Conservation (phyloP, 2,113 vertebrate species). For the Anolis carolinensis region DNA sequence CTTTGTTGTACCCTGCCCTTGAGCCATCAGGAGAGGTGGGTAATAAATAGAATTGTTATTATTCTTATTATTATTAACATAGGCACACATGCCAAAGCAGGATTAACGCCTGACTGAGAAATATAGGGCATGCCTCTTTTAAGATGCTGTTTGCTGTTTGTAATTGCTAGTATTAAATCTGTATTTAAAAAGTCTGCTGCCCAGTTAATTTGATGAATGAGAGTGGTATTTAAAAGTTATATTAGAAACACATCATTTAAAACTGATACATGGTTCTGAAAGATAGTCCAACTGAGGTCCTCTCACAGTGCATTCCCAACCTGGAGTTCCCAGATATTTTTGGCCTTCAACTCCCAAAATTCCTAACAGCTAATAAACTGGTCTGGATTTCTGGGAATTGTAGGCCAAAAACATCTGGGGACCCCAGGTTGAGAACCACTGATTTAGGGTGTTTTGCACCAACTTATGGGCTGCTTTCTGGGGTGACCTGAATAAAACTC, state of each 20-base stretch:
- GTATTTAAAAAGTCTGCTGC: background rate
- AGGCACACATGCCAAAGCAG: background rate
- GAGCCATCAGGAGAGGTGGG: too few species aligned
- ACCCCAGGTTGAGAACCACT: too few species aligned
- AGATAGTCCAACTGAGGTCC: too few species aligned
- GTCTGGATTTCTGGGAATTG: too few species aligned
- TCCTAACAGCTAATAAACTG: too few species aligned
- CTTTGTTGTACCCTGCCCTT: too few species aligned
- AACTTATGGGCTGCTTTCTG: background rate
- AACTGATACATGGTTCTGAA: background rate
- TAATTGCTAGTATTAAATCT: background rate
- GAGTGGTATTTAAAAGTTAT: background rate
- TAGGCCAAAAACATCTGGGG: too few species aligned
- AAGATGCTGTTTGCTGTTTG: background rate
- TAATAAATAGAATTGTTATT: too few species aligned
- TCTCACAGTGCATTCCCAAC: too few species aligned
- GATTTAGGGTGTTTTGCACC: background rate
- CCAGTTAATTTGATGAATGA: background rate
- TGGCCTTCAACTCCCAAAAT: too few species aligned
- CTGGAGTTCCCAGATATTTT: too few species aligned
- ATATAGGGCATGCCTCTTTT: background rate
- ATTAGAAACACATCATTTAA: background rate
- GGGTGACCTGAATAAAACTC: background rate
- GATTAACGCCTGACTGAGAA: background rate
- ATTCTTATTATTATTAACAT: too few species aligned